Conservation (phyloP, 2,113 vertebrate species). For the Stictonetta naevosa region DNA sequence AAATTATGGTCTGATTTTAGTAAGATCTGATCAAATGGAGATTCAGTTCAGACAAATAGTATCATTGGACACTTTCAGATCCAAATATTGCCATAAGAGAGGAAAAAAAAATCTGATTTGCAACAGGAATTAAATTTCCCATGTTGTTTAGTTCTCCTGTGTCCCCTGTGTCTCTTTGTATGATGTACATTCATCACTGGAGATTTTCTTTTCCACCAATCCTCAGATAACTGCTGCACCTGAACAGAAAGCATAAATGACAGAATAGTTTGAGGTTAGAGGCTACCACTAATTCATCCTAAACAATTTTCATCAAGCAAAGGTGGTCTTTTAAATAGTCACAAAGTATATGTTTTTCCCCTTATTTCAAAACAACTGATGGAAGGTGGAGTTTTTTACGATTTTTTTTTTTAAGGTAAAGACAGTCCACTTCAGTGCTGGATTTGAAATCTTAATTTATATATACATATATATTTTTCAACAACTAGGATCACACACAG, state of each 20-base stretch:
- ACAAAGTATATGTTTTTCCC: background rate
- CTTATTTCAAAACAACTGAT: background rate
- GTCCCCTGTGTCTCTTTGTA: background rate
- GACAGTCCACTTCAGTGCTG: background rate
- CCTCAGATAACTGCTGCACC: background rate
- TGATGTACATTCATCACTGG: background rate
- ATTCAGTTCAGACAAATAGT: background rate
- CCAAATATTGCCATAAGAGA: background rate
- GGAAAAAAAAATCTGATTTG: background rate
- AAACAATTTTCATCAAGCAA: background rate
- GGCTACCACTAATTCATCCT: background rate
- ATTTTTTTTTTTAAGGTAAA: background rate
- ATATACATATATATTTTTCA: background rate
- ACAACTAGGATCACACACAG: background rate
- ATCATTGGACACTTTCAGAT: background rate
- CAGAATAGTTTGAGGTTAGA: background rate
- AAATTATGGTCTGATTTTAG: background rate
- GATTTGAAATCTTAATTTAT: background rate
- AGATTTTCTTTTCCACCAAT: background rate
- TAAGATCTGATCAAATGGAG: background rate
- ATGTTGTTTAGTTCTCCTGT: background rate
- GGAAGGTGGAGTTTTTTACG: background rate
- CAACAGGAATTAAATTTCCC: background rate
- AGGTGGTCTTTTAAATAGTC: background rate
- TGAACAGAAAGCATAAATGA: background rate